phyloP scores from a whole-genome alignment of 1,140 invertebrate species.

The Drosophila willistoni region DNA sequence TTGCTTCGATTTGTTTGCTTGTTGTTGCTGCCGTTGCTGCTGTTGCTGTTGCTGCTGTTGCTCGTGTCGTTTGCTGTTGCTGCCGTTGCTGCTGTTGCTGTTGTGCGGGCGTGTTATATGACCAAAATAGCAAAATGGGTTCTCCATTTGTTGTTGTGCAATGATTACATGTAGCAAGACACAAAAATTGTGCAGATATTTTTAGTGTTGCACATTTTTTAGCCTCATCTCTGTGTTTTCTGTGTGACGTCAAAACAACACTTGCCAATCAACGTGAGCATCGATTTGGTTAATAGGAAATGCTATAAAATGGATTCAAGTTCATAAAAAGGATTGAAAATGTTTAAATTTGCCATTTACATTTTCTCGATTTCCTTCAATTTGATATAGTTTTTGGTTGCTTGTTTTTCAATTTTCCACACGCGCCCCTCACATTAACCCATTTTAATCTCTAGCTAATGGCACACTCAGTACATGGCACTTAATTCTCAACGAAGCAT shows the following conservation, averaged over 20 bases:
- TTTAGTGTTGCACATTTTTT: slow-evolving; percentile 36
- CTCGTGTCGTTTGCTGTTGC: slow-evolving; percentile 24
- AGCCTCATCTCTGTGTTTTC: not conserved
- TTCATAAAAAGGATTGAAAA: too few relatives aligned
- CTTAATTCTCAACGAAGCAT: slow-evolving; percentile 68
- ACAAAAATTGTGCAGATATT: slow-evolving; percentile 23
- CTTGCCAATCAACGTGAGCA: not conserved
- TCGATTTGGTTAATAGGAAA: not conserved
- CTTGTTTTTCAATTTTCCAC: slow-evolving; percentile 26
- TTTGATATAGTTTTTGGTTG: too few relatives aligned
- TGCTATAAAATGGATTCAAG: too few relatives aligned
- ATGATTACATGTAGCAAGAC: slow-evolving; percentile 12
- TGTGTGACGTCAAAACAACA: too few relatives aligned
- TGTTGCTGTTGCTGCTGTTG: slow-evolving; percentile 11
- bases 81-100: slow-evolving; percentile 31
- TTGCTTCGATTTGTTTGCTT: slow-evolving; percentile 78
- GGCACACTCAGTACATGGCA: slow-evolving; percentile 33
- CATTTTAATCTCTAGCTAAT: slow-evolving; percentile 38
- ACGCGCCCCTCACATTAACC: slow-evolving; percentile 71
- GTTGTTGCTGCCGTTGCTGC: slow-evolving; percentile 21
- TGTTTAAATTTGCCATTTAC: too few relatives aligned
- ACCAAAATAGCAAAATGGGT: slow-evolving; percentile 48
- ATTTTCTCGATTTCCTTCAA: too few relatives aligned
- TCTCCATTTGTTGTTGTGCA: slow-evolving; percentile 47
- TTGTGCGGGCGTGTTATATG: slow-evolving; percentile 60